phyloP scores from a whole-genome alignment of 2,113 vertebrate species.

The Pholis gunnellus region DNA sequence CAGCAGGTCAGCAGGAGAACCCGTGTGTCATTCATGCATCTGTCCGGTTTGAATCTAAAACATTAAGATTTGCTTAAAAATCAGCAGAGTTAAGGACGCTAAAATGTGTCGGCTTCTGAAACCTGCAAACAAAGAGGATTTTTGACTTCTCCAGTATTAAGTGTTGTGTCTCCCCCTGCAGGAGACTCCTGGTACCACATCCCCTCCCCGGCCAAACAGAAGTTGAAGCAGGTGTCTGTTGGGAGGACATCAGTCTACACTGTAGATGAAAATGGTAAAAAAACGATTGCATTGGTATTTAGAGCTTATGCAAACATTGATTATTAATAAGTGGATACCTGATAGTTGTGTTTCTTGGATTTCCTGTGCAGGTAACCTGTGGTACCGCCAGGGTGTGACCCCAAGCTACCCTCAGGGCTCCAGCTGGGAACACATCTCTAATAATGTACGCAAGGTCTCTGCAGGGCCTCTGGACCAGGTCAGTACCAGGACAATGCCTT shows the following conservation, averaged over 20 bases:
- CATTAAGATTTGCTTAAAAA: background rate
- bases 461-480: slow-evolving; percentile 97
- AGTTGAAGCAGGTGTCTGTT: slow-evolving; percentile 93
- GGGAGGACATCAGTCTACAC: slow-evolving; percentile 91
- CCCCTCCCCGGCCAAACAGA: slow-evolving; percentile 92
- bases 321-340: background rate
- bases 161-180: slow-evolving; percentile 68
- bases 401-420: slow-evolving; percentile 96
- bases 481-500: slow-evolving; percentile 23
- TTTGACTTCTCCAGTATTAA: background rate
- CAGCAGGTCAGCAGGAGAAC: slow-evolving; percentile 85
- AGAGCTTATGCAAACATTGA: background rate
- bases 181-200: slow-evolving; percentile 98
- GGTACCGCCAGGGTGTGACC: slow-evolving; percentile 92
- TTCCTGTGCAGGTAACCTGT: slow-evolving; percentile 88
- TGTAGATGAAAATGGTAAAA: slow-evolving; percentile 94
- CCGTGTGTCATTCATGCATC: background rate
- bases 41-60: background rate
- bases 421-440: slow-evolving; percentile 94
- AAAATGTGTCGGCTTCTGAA: background rate
- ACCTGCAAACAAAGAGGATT: background rate
- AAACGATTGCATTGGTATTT: background rate
- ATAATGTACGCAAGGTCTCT: slow-evolving; percentile 94
- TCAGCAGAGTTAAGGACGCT: background rate
- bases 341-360: background rate